phyloP scores from a whole-genome alignment of 1,140 invertebrate species.

The Drosophila parvula region DNA sequence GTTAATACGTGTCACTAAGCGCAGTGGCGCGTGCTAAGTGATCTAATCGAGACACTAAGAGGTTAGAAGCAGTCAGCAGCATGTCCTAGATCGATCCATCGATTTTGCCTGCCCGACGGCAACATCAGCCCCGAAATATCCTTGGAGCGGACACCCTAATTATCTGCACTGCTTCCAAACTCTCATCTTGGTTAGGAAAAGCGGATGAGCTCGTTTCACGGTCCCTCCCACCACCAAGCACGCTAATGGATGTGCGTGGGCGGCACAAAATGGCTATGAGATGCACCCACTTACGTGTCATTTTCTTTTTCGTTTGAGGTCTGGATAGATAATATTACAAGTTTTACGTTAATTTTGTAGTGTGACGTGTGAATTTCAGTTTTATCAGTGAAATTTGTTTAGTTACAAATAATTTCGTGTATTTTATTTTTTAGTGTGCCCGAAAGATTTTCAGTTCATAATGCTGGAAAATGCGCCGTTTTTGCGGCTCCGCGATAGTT shows the following conservation, averaged over 20 bases:
- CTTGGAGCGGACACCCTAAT: neutral
- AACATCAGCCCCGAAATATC: neutral
- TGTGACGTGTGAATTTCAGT: conserved; percentile 5
- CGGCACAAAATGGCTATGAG: conserved; percentile 2
- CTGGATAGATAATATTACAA: neutral
- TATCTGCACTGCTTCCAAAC: neutral
- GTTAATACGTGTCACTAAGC: conserved; percentile 27
- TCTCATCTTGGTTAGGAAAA: neutral
- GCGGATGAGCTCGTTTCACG: neutral
- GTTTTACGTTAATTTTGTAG: conserved; percentile 6
- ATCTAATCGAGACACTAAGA: conserved; percentile 25
- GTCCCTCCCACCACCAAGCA: neutral
- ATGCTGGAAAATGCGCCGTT: no score
- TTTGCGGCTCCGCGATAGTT: no score
- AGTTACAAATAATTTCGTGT: conserved; percentile 4
- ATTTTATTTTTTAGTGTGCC: neutral
- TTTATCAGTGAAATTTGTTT: conserved; percentile 2
- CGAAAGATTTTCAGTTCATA: no score
- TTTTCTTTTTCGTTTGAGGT: conserved; percentile 16
- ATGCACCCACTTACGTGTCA: conserved; percentile 48
- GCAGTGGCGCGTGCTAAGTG: conserved; percentile 30
- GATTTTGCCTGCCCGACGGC: conserved; percentile 23
- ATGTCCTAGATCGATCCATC: conserved; percentile 23
- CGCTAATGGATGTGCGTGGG: neutral
- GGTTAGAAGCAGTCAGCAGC: conserved; percentile 34